These are phyloP conservation scores for Glyptemys insculpta DNA, from an alignment of 2,797 vertebrate species.

Conservation along the genomic window DNA sequence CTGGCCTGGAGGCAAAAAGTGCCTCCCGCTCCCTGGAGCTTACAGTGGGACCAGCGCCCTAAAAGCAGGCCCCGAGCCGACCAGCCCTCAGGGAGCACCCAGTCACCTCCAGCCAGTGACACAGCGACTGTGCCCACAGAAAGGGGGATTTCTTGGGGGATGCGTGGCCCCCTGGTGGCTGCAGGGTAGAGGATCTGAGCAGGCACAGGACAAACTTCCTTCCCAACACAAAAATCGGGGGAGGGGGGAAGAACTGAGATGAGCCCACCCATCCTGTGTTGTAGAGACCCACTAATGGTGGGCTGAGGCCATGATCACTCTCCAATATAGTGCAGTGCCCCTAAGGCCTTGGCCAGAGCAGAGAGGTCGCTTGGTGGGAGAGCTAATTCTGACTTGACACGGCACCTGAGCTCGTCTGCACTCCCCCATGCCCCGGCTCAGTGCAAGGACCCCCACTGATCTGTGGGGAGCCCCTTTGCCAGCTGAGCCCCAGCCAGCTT, in stretches of 20 bases:
- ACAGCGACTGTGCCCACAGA: too few species aligned
- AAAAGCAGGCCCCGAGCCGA: neutral
- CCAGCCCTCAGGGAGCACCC: neutral
- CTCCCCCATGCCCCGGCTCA: neutral
- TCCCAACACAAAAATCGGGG: too few species aligned
- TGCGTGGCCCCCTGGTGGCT: rapidly evolving
- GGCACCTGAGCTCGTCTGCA: neutral
- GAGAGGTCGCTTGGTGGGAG: neutral
- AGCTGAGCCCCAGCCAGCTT: neutral
- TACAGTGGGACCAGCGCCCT: too few species aligned
- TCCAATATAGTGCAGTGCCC: rapidly evolving
- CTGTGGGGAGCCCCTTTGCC: neutral
- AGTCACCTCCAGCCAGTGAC: neutral
- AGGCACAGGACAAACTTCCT: neutral
- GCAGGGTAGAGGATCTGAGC: neutral
- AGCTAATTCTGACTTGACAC: neutral
- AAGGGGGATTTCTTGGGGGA: neutral
- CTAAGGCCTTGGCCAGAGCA: neutral
- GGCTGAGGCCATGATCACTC: neutral
- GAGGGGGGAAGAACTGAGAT: rapidly evolving
- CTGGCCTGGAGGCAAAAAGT: neutral
- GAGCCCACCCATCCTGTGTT: neutral
- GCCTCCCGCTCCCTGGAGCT: neutral
- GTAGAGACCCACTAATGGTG: neutral
- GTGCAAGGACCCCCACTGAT: neutral